Evolutionary conservation across 2,797 vertebrate species (phyloP).

Genomic region (Mionectes olivaceus): DNA sequence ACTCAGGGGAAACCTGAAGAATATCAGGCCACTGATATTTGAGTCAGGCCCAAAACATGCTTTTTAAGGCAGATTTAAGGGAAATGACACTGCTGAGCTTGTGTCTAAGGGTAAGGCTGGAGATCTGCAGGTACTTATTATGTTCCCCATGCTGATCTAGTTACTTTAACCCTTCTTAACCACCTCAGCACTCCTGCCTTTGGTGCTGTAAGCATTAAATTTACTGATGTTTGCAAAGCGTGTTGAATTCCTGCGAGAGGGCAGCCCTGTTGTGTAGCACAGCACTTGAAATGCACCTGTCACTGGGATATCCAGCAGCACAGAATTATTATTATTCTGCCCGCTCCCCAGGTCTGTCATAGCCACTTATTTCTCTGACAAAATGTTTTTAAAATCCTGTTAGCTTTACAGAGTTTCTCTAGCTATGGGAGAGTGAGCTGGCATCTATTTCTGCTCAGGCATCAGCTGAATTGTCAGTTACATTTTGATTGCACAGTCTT

Average conservation of each 20-base stretch:
- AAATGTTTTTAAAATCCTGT: conserved; percentile 69
- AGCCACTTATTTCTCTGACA: conserved; percentile 72
- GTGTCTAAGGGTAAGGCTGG: not conserved
- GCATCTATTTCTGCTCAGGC: conserved; percentile 44
- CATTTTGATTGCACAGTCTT: conserved; percentile 58
- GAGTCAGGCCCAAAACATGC: not conserved
- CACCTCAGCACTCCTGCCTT: not conserved
- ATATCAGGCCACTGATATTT: not conserved
- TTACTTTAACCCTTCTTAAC: not conserved
- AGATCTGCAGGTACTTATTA: not conserved
- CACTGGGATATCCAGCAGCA: not conserved
- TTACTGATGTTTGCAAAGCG: not conserved
- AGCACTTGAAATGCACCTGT: conserved; percentile 4
- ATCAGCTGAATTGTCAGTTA: conserved; percentile 65
- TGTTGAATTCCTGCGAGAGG: not conserved
- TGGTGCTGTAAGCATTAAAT: rapidly evolving
- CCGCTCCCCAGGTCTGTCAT: conserved; percentile 51
- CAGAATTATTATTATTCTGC: conserved; percentile 50
- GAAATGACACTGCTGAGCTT: not conserved
- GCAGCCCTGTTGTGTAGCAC: not conserved
- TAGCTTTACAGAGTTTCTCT: conserved; percentile 48
- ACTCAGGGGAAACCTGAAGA: not conserved
- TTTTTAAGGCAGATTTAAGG: not conserved
- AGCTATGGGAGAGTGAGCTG: conserved; percentile 42
- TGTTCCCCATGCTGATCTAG: not conserved